phyloP scores from a whole-genome alignment of 2,113 vertebrate genomes.

The Poicephalus gulielmi region DNA sequence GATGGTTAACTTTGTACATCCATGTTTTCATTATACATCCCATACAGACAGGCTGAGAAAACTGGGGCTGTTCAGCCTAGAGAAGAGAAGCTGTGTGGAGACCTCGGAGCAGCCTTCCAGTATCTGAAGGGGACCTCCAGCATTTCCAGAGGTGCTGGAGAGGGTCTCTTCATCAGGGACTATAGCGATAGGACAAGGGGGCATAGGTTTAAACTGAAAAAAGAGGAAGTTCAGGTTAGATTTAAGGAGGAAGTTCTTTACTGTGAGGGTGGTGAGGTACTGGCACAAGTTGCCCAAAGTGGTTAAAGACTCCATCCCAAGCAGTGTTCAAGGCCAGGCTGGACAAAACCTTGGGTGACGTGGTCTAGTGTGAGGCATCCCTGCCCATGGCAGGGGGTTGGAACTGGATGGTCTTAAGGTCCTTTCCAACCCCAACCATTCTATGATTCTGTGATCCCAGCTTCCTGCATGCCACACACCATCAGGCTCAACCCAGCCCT shows the following conservation, averaged over 20 bases:
- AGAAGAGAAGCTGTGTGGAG: neutral
- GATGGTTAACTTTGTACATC: neutral
- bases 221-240: neutral
- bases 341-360: neutral
- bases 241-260: neutral
- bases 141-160: neutral
- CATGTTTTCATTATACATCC: neutral
- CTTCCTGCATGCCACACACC: neutral
- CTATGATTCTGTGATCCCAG: neutral
- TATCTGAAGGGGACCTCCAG: neutral
- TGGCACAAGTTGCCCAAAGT: neutral
- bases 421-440: neutral
- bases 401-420: neutral
- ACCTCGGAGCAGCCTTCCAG: neutral
- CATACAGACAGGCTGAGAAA: neutral
- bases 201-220: neutral
- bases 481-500: neutral
- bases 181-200: neutral
- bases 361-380: neutral
- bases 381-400: neutral
- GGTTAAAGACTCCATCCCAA: neutral
- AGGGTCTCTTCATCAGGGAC: neutral
- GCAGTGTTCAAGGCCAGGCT: neutral
- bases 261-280: neutral
- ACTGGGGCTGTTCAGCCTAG: neutral